phyloP scores from a whole-genome alignment of 1,140 invertebrate species.

The Penaeus chinensis region DNA sequence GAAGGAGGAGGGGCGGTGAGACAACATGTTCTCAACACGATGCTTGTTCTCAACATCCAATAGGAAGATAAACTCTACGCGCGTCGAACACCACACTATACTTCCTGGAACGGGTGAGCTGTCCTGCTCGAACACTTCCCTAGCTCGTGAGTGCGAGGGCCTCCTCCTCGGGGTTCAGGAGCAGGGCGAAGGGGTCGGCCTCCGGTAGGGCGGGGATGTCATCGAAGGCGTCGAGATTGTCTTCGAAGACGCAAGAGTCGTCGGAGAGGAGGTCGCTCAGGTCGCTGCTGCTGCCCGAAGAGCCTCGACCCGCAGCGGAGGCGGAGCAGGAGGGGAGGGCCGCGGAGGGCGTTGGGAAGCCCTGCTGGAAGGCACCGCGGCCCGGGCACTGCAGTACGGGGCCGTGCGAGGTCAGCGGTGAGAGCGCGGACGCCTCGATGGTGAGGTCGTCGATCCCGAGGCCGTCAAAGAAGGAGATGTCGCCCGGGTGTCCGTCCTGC shows the following conservation, averaged over 20 bases:
- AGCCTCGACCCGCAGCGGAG: not conserved
- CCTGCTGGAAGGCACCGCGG: not conserved
- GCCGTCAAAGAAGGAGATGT: conserved; percentile 45
- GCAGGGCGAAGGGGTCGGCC: conserved; percentile 46
- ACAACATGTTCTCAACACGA: no score
- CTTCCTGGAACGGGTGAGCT: not conserved
- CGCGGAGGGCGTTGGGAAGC: not conserved
- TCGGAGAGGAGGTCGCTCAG: conserved; percentile 40
- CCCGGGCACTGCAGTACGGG: not conserved
- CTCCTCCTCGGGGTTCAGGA: conserved; percentile 30
- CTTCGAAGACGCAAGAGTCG: conserved; percentile 47
- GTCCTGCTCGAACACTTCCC: not conserved
- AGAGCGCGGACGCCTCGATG: not conserved
- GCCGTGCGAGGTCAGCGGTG: not conserved
- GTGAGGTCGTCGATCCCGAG: not conserved
- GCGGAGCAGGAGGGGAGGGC: conserved; percentile 28
- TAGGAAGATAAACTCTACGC: no score
- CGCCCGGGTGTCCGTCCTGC: conserved; percentile 33
- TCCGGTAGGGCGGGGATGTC: conserved; percentile 47
- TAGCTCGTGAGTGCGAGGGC: conserved; percentile 18
- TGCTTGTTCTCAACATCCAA: no score
- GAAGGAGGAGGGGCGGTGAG: no score
- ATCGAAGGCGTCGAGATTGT: conserved; percentile 49
- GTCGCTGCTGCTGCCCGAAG: conserved; percentile 8
- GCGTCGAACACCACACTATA: no score